phyloP scores from a whole-genome alignment of 2,797 vertebrate species.

The Sparus aurata region DNA sequence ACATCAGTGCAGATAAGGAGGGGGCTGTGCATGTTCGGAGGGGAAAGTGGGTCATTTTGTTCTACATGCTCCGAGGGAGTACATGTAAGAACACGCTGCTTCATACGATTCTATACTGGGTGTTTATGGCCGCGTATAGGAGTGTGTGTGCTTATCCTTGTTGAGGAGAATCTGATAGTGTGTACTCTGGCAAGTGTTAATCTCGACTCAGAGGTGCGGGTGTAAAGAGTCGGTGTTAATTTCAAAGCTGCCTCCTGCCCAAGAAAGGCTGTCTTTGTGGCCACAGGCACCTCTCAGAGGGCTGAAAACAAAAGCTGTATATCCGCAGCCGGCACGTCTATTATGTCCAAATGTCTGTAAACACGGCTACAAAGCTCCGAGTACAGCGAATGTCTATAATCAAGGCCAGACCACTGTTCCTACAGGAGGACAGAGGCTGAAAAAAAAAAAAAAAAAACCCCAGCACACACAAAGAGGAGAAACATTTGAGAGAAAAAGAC shows the following conservation, averaged over 20 bases:
- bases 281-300: conserved; percentile 5
- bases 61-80: conserved; percentile 14
- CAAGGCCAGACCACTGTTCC: conserved; percentile 45
- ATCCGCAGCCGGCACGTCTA: conserved; percentile 50
- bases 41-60: conserved; percentile 54
- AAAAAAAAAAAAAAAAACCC: neutral
- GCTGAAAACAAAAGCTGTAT: conserved; percentile 24
- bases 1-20: conserved; percentile 40
- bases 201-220: conserved; percentile 11
- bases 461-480: conserved; percentile 8
- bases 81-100: conserved; percentile 36
- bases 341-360: conserved; percentile 54
- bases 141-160: conserved; percentile 10
- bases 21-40: conserved; percentile 7
- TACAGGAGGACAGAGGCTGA: conserved; percentile 29
- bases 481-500: neutral
- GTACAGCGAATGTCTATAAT: conserved; percentile 51
- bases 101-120: conserved; percentile 28
- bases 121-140: conserved; percentile 25
- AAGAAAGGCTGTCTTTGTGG: conserved; percentile 38
- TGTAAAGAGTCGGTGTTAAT: conserved; percentile 41
- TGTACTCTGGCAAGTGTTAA: conserved; percentile 11
- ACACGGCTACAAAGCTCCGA: conserved; percentile 41
- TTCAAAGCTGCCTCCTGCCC: conserved; percentile 29
- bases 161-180: conserved; percentile 20